Conservation (phyloP, 2,888 invertebrate genomes). For the Dasypolia templi region DNA sequence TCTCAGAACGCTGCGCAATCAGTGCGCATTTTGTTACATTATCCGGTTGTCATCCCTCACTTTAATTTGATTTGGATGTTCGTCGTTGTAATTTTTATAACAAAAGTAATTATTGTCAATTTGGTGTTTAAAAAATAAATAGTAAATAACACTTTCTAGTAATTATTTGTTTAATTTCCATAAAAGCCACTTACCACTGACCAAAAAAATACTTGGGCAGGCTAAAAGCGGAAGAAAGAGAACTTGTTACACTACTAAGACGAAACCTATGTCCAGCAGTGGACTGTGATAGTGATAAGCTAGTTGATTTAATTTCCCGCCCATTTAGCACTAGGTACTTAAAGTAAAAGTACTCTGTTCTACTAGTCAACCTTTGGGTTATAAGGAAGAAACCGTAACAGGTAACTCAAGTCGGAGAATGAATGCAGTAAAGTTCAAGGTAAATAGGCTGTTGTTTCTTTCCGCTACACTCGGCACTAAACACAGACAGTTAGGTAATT, state of each 20-base stretch:
- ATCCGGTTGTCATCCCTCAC: slow-evolving; percentile 34
- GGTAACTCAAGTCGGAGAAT: not conserved
- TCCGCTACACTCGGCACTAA: slow-evolving; percentile 8
- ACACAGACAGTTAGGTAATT: slow-evolving; percentile 31
- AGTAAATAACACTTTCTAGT: slow-evolving; percentile 58
- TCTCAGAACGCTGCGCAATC: not conserved
- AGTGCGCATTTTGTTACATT: slow-evolving; percentile 7
- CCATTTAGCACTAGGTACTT: no score
- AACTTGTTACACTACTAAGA: not conserved
- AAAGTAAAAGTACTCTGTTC: no score
- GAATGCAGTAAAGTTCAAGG: slow-evolving; percentile 37
- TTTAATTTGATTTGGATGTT: slow-evolving; percentile 58
- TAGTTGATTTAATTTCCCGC: no score
- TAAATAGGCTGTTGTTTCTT: slow-evolving; percentile 23
- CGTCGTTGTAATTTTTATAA: slow-evolving; percentile 70
- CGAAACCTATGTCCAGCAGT: not conserved
- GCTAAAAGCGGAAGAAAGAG: not conserved
- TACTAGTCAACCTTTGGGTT: not conserved
- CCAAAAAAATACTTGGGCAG: not conserved
- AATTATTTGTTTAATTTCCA: slow-evolving; percentile 47
- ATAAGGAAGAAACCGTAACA: not conserved
- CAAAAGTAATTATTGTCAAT: slow-evolving; percentile 74
- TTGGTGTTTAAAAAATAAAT: slow-evolving; percentile 73
- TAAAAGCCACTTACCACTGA: no score
- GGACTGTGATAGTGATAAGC: no score